phyloP scores from a whole-genome alignment of 2,797 vertebrate species.

The Anniella stebbinsi region DNA sequence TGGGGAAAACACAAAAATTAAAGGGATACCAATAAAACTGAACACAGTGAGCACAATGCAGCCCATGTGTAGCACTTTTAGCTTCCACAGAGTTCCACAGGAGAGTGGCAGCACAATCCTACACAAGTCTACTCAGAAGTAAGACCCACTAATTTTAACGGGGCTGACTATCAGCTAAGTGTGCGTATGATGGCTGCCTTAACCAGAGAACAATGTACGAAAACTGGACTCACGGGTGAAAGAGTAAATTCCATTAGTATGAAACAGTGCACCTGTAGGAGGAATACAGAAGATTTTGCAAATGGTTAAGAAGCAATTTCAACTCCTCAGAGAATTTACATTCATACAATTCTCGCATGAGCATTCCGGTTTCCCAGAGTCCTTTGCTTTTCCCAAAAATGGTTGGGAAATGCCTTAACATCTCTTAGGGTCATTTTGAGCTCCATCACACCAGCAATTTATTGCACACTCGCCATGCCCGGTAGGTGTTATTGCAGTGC shows the following conservation, averaged over 20 bases:
- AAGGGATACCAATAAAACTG: neutral
- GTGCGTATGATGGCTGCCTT: neutral
- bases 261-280: neutral
- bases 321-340: neutral
- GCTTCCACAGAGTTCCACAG: neutral
- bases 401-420: neutral
- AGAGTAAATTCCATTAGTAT: neutral
- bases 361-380: neutral
- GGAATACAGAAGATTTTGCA: neutral
- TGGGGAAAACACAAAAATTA: slow-evolving; percentile 27
- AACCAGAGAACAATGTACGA: neutral
- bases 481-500: too few species aligned
- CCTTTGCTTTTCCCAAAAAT: neutral
- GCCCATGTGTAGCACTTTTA: neutral
- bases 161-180: neutral
- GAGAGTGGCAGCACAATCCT: rapidly evolving
- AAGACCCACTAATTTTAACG: neutral
- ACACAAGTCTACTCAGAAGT: neutral
- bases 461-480: too few species aligned
- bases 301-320: neutral
- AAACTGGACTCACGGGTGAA: neutral
- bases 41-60: neutral
- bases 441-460: too few species aligned
- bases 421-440: too few species aligned
- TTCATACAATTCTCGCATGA: neutral